Evolutionary conservation across 2,888 invertebrate genomes (phyloP).

Genomic region (Agriopis leucophaearia): DNA sequence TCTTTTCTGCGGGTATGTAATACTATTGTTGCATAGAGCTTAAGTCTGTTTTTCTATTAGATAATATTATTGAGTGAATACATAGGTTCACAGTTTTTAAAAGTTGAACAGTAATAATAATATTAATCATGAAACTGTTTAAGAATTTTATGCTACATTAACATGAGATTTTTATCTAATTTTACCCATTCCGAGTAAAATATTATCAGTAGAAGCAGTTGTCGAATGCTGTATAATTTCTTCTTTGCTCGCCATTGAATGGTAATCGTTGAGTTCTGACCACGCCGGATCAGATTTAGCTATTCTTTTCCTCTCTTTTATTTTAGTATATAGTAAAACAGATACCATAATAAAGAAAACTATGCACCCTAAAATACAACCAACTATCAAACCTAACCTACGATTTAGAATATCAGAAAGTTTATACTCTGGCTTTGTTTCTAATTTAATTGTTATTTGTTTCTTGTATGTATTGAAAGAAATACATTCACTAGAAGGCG

Average conservation of each 20-base stretch:
- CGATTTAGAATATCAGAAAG: constrained; percentile 72
- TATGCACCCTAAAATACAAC: constrained; percentile 77
- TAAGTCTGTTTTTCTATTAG: constrained; percentile 1
- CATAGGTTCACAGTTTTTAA: constrained; percentile 10
- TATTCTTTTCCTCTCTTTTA: constrained; percentile 80
- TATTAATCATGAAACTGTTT: constrained; percentile 38
- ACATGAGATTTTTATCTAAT: constrained; percentile 68
- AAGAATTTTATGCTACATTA: constrained; percentile 55
- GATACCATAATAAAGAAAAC: constrained; percentile 82
- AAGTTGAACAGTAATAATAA: constrained; percentile 26
- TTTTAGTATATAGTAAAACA: constrained; percentile 78
- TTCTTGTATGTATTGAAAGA: constrained; percentile 77
- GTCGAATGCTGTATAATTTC: constrained; percentile 78
- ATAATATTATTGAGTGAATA: not conserved
- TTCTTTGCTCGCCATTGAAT: constrained; percentile 81
- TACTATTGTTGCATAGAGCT: not conserved
- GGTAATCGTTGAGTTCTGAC: constrained; percentile 82
- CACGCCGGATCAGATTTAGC: constrained; percentile 80
- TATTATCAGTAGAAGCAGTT: constrained; percentile 82
- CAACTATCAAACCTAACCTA: constrained; percentile 80
- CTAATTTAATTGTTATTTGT: constrained; percentile 60
- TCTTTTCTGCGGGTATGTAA: constrained; percentile 34
- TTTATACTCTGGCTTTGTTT: constrained; percentile 66
- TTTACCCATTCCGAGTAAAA: constrained; percentile 80
- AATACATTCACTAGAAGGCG: constrained; percentile 79